A percentile compares a stretch with the other conserved stretches of the same genome.
phyloP scores from a whole-genome alignment of 2,113 vertebrate genomes.

The Phaethornis superciliosus region DNA sequence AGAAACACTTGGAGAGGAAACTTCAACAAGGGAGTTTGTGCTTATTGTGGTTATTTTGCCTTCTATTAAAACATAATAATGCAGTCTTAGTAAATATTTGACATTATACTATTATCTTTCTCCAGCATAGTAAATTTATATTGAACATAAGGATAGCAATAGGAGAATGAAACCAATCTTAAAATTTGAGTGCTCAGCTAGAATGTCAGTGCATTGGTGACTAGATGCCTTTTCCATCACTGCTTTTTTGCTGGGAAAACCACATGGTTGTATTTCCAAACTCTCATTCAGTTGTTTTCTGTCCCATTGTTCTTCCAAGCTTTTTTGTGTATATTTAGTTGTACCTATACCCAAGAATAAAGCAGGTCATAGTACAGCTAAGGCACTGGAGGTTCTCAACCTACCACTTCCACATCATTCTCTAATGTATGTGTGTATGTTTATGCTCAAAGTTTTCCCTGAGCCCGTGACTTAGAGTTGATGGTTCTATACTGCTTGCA shows the following conservation, averaged over 20 bases:
- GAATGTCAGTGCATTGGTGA: background rate
- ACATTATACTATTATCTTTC: background rate
- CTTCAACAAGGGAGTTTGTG: background rate
- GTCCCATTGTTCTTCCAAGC: background rate
- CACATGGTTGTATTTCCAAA: background rate
- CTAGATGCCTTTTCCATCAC: background rate
- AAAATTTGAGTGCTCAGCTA: background rate
- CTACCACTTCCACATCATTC: rapidly evolving
- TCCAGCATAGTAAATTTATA: background rate
- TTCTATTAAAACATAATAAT: background rate
- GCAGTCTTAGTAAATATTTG: rapidly evolving
- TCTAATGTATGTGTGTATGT: background rate
- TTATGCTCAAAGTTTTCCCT: background rate
- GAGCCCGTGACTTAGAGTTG: background rate
- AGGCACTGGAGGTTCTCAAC: background rate
- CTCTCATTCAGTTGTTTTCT: background rate
- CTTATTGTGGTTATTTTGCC: background rate
- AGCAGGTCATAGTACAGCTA: background rate
- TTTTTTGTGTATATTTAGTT: background rate
- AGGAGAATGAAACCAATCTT: background rate
- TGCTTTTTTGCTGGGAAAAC: background rate
- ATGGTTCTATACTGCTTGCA: background rate
- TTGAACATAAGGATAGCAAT: background rate
- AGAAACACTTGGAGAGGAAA: background rate
- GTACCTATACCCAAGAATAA: background rate